Percentiles rank a stretch among this genome's conserved stretches.
Conservation (phyloP, 2,888 invertebrate species). For the Drosophila falleni region DNA sequence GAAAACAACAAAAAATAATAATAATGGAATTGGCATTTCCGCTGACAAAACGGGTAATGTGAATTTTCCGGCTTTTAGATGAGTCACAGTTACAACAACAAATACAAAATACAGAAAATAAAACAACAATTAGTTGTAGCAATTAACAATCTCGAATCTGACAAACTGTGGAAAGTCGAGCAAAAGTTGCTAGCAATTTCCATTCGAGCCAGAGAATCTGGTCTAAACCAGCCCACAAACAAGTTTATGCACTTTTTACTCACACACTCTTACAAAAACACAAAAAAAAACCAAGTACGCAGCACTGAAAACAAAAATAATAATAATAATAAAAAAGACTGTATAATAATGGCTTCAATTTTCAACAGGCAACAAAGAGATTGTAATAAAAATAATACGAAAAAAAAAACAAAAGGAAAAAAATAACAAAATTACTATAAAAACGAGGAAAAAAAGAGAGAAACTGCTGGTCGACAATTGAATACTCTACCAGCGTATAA, state of each 20-base stretch:
- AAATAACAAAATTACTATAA: constrained; percentile 15
- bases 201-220: constrained; percentile 61
- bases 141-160: constrained; percentile 26
- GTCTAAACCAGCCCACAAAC: constrained; percentile 58
- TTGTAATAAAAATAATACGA: constrained; percentile 71
- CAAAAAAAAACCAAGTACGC: constrained; percentile 35
- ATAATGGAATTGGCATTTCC: constrained; percentile 46
- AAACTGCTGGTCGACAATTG: not conserved
- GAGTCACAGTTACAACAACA: constrained; percentile 11
- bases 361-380: constrained; percentile 69
- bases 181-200: constrained; percentile 54
- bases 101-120: not conserved
- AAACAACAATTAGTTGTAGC: constrained; percentile 20
- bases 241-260: constrained; percentile 63
- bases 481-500: constrained; percentile 13
- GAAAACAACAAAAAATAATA: constrained; percentile 12
- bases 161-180: constrained; percentile 47
- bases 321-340: constrained; percentile 36
- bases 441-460: constrained; percentile 6
- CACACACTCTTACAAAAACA: constrained; percentile 7
- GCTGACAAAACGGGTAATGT: constrained; percentile 27
- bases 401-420: constrained; percentile 25
- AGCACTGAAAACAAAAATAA: constrained; percentile 29
- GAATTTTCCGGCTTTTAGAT: constrained; percentile 37
- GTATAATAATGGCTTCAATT: constrained; percentile 76